Percentiles rank a stretch among this genome's conserved stretches.
Conservation (phyloP, 2,113 vertebrate genomes). For the Cyprinus carpio region DNA sequence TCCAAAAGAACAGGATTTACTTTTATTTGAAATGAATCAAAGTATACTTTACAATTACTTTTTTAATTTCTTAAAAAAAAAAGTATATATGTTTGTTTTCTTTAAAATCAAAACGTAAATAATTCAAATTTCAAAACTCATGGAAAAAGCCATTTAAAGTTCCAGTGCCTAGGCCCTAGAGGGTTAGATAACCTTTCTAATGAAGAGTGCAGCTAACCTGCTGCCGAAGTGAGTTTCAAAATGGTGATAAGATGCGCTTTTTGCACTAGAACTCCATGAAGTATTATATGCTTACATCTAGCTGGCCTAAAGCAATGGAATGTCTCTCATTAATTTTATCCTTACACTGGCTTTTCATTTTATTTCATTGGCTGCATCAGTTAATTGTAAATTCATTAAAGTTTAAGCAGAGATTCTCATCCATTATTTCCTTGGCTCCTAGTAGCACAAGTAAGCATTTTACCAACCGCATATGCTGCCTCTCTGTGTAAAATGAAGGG, state of each 20-base stretch:
- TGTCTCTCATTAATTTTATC: not conserved
- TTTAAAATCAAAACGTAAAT: too few relatives aligned
- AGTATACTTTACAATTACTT: not conserved
- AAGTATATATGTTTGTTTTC: too few relatives aligned
- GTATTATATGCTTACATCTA: not conserved
- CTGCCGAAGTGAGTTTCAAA: constrained; percentile 72
- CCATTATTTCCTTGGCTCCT: not conserved
- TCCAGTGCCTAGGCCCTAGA: constrained; percentile 38
- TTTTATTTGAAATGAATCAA: not conserved
- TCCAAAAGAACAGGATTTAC: not conserved
- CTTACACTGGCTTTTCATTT: not conserved
- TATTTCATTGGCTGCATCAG: not conserved
- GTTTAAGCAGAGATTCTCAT: not conserved
- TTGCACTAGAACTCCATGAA: not conserved
- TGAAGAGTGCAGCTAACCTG: constrained; percentile 59
- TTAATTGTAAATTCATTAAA: constrained; percentile 21
- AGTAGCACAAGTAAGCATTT: not conserved
- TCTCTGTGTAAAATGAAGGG: not conserved
- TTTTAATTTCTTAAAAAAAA: too few relatives aligned
- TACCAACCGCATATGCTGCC: not conserved
- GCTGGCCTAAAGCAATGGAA: not conserved
- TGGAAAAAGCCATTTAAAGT: not conserved
- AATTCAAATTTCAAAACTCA: not conserved
- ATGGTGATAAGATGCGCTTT: constrained; percentile 64
- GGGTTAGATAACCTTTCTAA: too few relatives aligned